Base-by-base conservation (phyloP, 2,888 invertebrate genomes). In the Pseudococcus viburni region DNA sequence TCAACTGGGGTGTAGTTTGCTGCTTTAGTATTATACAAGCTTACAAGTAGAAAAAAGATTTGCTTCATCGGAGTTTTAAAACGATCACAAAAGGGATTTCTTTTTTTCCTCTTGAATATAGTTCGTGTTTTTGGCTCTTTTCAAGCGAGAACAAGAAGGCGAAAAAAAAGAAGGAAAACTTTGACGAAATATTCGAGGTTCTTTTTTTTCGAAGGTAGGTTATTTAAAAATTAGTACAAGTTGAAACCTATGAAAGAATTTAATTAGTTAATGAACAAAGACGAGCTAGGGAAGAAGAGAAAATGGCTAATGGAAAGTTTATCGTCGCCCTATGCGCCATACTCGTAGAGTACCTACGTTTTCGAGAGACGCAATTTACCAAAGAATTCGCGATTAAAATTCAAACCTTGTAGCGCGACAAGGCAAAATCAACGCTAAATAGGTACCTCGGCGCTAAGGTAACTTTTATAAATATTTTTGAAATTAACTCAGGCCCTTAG, bases 391-490 rank as follows among this genome's bases (percentile, higher is more conserved):
- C 80, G 80, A 83, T 83, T 83, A 83, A 83, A 73, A 83, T 83
- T 83, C 80, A 83, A 83, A 83, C 80, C 80, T 46, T 83, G 80
- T 83, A 46, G 46, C 80, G 80, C n/a, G 46, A 46, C 80, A 46
- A 46, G 22, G 80, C 39, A 83, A 83, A 83, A 83, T 83, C 80
- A 83, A 46, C 80, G 80, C 46, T 83, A 83, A 83, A 83, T 46
- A 73, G 80, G 80, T 83, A 22, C n/a, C 42, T 83, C 42, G 42
- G 42, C 33, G 11, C 46, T 33, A 46, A 83, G 46, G 39, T 46
- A 83, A 83, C 80, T 46, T 83, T 83, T 83, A 83, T 83, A 83
- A 83, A 83, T 83, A 83, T 83, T 83, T 83, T 83, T 46, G 46
- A 83, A 83, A 83, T 83, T 46, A 83, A 83, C 46, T 46, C 19